Base-by-base conservation (phyloP, 2,113 vertebrate species). In the Promerops cafer region DNA sequence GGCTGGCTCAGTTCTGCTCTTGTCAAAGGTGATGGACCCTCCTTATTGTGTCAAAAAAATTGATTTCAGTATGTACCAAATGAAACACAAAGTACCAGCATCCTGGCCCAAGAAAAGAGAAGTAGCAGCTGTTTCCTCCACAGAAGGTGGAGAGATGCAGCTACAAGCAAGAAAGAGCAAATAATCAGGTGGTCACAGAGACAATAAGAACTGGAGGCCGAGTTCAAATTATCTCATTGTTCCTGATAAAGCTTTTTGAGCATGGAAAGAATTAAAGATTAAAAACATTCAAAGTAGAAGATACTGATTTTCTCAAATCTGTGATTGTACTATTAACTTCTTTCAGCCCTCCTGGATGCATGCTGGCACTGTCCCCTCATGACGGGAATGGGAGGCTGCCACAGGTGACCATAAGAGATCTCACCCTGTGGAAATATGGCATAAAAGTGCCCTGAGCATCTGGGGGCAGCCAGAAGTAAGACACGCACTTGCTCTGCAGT, bases 121-220 rank as follows among this genome's bases (percentile, higher is more conserved):
- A 78, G 30, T 50, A 33, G 56, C 71, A 86, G 68, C 87, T 82
- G 74, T 92, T 92, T 94, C 83, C 86, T 89, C 52, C 42, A 69
- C 68, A 89, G 81, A 81, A 70, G 50, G 21, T 28, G 35, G 21
- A 56, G 27, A 79, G 59, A 76, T 16, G 17, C 74, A 92, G 74
- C 70, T 92, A 85, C 47, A 68, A 81, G 72, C 33, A 63, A 81
- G 77, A 66, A 40, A 68, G 30, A 85, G 12, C 50, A 82, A 90
- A 69, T 59, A 88, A 69, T 76, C 72, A 84, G 42, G n/a, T 85
- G 57, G 39, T 70, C 54, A 44, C 33, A 71, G 31, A 82, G 42
- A 63, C 10, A 57, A 70, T 10, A 88, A 40, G 56, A 94, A 65
- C 19, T 92, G 59, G 63, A 94, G 90, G 45, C 68, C 77, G 28